Percentiles rank a stretch among this genome's conserved stretches.
Conservation (phyloP, 1,140 invertebrate species). For the Eupeodes corollae region DNA sequence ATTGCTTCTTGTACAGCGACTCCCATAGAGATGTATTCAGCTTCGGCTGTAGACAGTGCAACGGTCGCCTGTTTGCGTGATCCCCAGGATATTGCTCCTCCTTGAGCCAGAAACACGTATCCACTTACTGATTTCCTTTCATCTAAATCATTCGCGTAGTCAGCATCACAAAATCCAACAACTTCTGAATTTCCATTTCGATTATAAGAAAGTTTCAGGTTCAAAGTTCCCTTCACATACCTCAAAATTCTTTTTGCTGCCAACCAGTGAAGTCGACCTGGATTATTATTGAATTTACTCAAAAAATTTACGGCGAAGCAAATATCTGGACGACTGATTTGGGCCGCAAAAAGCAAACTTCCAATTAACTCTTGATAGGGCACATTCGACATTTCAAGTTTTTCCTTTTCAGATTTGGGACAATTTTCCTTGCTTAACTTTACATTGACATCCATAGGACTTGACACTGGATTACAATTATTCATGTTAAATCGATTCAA, state of each 20-base stretch:
- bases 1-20: slow-evolving; percentile 31
- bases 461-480: slow-evolving; percentile 14
- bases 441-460: slow-evolving; percentile 11
- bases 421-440: neutral
- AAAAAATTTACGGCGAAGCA: slow-evolving; percentile 28
- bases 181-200: slow-evolving; percentile 5
- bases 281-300: slow-evolving; percentile 17
- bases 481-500: slow-evolving; percentile 15
- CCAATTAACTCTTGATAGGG: no score
- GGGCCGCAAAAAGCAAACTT: no score
- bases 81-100: slow-evolving; percentile 25
- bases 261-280: slow-evolving; percentile 24
- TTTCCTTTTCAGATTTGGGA: slow-evolving; percentile 33
- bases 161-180: slow-evolving; percentile 19
- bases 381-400: slow-evolving; percentile 32
- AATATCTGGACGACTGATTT: no score
- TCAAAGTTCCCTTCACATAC: slow-evolving; percentile 30
- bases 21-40: slow-evolving; percentile 36
- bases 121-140: no score
- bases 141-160: slow-evolving; percentile 17
- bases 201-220: slow-evolving; percentile 5
- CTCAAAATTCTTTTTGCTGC: no score
- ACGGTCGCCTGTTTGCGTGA: slow-evolving; percentile 27
- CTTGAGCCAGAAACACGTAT: no score
- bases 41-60: slow-evolving; percentile 32